Evolutionary conservation across 2,797 vertebrate species (phyloP).

Genomic region (Valencia hispanica): DNA sequence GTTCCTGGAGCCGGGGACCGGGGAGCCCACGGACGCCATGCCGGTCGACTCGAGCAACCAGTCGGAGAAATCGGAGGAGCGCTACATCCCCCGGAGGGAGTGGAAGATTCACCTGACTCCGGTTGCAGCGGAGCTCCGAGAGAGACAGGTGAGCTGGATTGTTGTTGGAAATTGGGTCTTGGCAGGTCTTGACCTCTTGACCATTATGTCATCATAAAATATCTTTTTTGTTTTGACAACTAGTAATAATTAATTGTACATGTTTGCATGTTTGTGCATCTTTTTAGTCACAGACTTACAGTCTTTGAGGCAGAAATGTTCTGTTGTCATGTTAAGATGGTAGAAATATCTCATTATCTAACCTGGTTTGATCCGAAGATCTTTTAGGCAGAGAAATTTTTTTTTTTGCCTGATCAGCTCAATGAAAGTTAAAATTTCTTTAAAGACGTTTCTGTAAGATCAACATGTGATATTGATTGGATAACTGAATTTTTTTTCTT

Average conservation of each 20-base stretch:
- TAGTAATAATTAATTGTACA: background rate
- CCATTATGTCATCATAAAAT: background rate
- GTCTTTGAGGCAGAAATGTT: background rate
- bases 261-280: background rate
- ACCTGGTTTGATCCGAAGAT: no score
- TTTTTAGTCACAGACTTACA: background rate
- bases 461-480: background rate
- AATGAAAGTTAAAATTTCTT: no score
- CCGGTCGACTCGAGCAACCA: constrained; percentile 75
- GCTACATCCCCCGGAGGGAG: constrained; percentile 87
- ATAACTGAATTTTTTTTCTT: no score
- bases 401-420: no score
- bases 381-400: no score
- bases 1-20: constrained; percentile 83
- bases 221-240: background rate
- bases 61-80: constrained; percentile 80
- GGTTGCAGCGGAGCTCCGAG: constrained; percentile 77
- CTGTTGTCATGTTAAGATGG: background rate
- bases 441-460: background rate
- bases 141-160: constrained; percentile 65
- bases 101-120: constrained; percentile 88
- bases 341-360: background rate
- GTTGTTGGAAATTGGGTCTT: background rate
- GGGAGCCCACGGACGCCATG: constrained; percentile 73
- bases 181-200: background rate